Evolutionary conservation across 2,113 vertebrate genomes (phyloP).

Genomic region (Erythrolamprus reginae): DNA sequence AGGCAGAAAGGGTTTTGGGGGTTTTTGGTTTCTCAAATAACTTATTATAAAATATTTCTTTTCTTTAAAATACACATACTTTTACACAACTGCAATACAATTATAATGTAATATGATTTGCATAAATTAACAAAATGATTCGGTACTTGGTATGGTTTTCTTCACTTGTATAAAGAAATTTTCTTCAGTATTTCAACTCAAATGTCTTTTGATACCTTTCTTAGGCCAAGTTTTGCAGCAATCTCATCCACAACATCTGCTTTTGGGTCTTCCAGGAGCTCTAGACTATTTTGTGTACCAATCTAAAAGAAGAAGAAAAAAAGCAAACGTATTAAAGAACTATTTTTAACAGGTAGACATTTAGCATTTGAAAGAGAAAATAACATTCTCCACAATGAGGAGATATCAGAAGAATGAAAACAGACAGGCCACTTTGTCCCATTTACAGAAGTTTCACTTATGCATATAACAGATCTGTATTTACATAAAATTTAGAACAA

Average conservation of each 20-base stretch:
- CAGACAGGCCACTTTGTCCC: neutral
- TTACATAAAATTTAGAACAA: neutral
- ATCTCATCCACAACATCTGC: slow-evolving; percentile 94
- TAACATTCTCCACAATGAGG: neutral
- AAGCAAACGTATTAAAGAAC: neutral
- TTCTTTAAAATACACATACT: neutral
- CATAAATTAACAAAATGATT: neutral
- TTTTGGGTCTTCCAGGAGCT: slow-evolving; percentile 91
- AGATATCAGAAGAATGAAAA: neutral
- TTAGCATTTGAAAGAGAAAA: neutral
- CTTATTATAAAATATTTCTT: neutral
- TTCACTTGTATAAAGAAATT: neutral
- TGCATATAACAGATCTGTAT: neutral
- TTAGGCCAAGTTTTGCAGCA: slow-evolving; percentile 89
- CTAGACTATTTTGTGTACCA: slow-evolving; percentile 92
- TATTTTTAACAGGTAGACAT: neutral
- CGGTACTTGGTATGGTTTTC: accelerated
- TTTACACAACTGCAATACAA: neutral
- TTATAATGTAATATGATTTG: neutral
- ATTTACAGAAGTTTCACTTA: neutral
- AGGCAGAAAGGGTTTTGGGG: neutral
- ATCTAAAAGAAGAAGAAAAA: slow-evolving; percentile 68
- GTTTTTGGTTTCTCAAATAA: neutral
- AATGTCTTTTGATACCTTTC: slow-evolving; percentile 75
- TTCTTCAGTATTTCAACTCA: accelerated